Conservation (phyloP, 2,797 vertebrate genomes). For the Bryconaethiops microstoma region DNA sequence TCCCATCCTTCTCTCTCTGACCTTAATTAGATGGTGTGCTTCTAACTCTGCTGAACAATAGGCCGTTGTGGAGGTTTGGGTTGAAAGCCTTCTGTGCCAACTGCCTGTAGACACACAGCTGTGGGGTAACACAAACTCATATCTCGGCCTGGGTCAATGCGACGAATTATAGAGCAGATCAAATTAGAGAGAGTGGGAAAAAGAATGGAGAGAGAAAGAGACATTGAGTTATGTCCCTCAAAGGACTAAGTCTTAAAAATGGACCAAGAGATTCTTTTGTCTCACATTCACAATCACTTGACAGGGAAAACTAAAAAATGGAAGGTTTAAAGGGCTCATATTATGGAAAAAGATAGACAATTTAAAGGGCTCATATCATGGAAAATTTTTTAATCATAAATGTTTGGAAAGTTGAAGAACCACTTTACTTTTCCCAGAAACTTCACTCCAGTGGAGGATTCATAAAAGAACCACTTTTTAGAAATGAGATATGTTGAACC, state of each 20-base stretch:
- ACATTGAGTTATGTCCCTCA: constrained; percentile 59
- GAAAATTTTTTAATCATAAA: too few species aligned
- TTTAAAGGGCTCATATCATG: too few species aligned
- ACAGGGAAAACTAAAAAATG: constrained; percentile 61
- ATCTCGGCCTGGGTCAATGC: constrained; percentile 63
- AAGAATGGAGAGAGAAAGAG: neutral
- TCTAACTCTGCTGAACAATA: constrained; percentile 74
- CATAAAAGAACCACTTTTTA: too few species aligned
- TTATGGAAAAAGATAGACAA: too few species aligned
- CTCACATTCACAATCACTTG: constrained; percentile 61
- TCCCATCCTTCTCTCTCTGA: constrained; percentile 66
- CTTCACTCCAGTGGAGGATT: too few species aligned
- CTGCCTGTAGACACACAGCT: constrained; percentile 76
- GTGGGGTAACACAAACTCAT: constrained; percentile 61
- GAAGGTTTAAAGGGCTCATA: too few species aligned
- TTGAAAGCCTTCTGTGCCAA: constrained; percentile 66
- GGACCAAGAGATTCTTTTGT: constrained; percentile 62
- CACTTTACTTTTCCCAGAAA: too few species aligned
- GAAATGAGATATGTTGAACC: too few species aligned
- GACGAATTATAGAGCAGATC: constrained; percentile 62
- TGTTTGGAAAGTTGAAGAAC: too few species aligned
- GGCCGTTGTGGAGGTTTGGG: constrained; percentile 67
- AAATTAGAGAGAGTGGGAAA: constrained; percentile 45
- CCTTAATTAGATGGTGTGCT: constrained; percentile 69
- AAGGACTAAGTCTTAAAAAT: constrained; percentile 63